phyloP scores from a whole-genome alignment of 2,888 invertebrate genomes.

The Alcis repandata region DNA sequence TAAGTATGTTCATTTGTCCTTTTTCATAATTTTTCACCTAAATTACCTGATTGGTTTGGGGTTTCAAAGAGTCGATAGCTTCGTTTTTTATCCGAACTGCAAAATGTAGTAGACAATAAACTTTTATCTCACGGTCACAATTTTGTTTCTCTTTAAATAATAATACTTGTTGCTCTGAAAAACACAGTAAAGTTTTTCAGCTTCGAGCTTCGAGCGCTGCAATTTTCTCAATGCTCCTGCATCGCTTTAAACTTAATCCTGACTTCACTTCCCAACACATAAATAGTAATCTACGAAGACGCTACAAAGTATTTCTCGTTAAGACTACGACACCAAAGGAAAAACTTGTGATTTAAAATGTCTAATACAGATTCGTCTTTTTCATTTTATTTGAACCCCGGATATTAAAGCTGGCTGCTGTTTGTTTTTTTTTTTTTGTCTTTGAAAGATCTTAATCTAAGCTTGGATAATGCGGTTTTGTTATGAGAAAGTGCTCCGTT shows the following conservation, averaged over 20 bases:
- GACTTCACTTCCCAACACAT: background rate
- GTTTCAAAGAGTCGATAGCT: too few species aligned
- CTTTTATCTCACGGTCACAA: too few species aligned
- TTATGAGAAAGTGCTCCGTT: conserved; percentile 24
- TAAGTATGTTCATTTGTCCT: too few species aligned
- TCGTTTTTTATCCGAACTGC: too few species aligned
- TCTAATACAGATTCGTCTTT: conserved; percentile 31
- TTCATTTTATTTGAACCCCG: conserved; percentile 39
- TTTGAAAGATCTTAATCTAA: conserved; percentile 42
- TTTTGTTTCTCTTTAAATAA: too few species aligned
- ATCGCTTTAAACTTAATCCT: background rate
- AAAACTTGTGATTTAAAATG: conserved; percentile 9
- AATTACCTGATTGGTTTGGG: too few species aligned
- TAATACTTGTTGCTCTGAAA: too few species aligned
- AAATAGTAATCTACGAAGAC: conserved; percentile 11
- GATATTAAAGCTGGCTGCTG: conserved; percentile 40
- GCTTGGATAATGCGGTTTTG: conserved; percentile 38
- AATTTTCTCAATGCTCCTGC: background rate
- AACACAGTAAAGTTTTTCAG: too few species aligned
- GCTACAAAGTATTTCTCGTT: conserved; percentile 27
- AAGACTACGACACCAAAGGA: conserved; percentile 17
- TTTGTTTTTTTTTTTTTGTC: conserved; percentile 39
- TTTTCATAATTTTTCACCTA: too few species aligned
- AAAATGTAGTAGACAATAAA: too few species aligned
- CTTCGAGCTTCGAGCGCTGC: background rate